Conservation (phyloP, 2,888 invertebrate species). For the Apantesis nais region DNA sequence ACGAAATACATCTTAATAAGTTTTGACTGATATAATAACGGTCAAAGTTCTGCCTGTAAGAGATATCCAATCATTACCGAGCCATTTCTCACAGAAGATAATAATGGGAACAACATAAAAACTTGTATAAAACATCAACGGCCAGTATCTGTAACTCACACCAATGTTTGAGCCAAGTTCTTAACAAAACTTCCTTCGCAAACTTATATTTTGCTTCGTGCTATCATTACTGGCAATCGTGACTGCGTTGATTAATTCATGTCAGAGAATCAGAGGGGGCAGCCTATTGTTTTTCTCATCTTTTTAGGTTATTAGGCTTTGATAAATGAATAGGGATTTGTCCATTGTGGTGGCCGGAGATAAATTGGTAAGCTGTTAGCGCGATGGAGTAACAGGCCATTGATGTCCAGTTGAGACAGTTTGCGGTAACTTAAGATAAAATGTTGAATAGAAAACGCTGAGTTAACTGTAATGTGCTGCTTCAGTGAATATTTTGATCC, state of each 20-base stretch:
- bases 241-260: slow-evolving; percentile 80
- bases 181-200: slow-evolving; percentile 59
- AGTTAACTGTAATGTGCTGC: slow-evolving; percentile 7
- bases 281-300: slow-evolving; percentile 65
- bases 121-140: slow-evolving; percentile 65
- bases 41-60: slow-evolving; percentile 43
- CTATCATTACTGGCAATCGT: slow-evolving; percentile 77
- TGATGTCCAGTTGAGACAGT: slow-evolving; percentile 38
- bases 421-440: slow-evolving; percentile 23
- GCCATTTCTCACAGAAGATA: slow-evolving; percentile 53
- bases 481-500: slow-evolving; percentile 7
- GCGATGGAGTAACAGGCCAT: slow-evolving; percentile 32
- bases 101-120: slow-evolving; percentile 57
- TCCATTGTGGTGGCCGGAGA: slow-evolving; percentile 54
- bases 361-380: slow-evolving; percentile 49
- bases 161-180: slow-evolving; percentile 52
- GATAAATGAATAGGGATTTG: slow-evolving; percentile 62
- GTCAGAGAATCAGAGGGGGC: slow-evolving; percentile 33
- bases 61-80: slow-evolving; percentile 59
- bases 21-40: slow-evolving; percentile 25
- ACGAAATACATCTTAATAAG: not conserved
- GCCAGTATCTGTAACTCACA: slow-evolving; percentile 66
- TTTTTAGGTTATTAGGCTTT: slow-evolving; percentile 61
- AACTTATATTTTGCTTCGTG: slow-evolving; percentile 72
- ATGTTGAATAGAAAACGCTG: slow-evolving; percentile 18